Conservation (phyloP, 2,113 vertebrate genomes). For the Macquaria australasica region DNA sequence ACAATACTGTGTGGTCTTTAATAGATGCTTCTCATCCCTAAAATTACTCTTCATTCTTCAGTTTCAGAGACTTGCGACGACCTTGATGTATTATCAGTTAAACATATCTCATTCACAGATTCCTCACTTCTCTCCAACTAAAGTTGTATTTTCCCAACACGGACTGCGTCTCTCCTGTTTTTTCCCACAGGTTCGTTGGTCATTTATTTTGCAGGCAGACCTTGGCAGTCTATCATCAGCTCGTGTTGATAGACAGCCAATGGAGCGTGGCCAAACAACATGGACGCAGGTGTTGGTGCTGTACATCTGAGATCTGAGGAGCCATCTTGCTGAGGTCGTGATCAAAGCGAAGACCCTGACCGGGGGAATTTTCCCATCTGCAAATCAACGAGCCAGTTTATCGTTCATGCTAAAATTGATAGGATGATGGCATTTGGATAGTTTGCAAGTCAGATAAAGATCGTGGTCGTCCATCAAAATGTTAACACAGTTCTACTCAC, state of each 20-base stretch:
- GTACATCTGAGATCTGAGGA: conserved; percentile 57
- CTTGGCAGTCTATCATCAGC: conserved; percentile 64
- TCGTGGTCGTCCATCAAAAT: conserved; percentile 63
- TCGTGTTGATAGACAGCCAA: conserved; percentile 65
- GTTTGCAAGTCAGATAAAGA: conserved; percentile 71
- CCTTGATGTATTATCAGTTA: neutral
- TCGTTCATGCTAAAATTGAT: conserved; percentile 72
- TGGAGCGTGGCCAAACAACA: conserved; percentile 79
- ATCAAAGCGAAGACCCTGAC: conserved; percentile 75
- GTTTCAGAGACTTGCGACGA: neutral
- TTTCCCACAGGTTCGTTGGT: conserved; percentile 61
- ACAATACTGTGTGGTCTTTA: neutral
- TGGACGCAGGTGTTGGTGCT: conserved; percentile 78
- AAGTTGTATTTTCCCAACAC: conserved; percentile 26
- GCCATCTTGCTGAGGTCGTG: conserved; percentile 56
- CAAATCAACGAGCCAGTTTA: conserved; percentile 62
- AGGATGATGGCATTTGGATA: conserved; percentile 74
- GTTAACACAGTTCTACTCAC: conserved; percentile 51
- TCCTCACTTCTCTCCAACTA: neutral
- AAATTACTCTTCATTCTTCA: neutral
- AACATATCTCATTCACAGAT: conserved; percentile 10
- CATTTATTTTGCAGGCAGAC: conserved; percentile 70
- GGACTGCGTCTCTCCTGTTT: neutral
- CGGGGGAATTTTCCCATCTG: conserved; percentile 42
- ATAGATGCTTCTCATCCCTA: neutral